Percentiles rank a stretch among this genome's conserved stretches.
Conservation (phyloP, 2,113 vertebrate species). For the Erythrocercus mccallii region DNA sequence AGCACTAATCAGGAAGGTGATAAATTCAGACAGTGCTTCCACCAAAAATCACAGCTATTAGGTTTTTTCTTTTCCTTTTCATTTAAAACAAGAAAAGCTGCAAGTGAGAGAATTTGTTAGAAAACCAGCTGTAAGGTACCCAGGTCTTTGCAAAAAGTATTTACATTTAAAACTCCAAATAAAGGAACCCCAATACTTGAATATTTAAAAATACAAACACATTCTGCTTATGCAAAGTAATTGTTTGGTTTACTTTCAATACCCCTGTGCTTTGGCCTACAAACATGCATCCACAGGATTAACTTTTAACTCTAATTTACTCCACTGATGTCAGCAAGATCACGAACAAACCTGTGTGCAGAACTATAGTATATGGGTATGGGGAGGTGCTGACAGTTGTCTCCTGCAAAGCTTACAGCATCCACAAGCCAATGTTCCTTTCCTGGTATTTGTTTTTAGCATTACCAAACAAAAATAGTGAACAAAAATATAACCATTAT, state of each 20-base stretch:
- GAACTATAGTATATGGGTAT: background rate
- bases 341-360: background rate
- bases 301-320: background rate
- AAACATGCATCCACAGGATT: background rate
- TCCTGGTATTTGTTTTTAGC: background rate
- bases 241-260: background rate
- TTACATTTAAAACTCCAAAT: background rate
- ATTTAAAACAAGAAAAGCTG: background rate
- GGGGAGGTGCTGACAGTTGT: background rate
- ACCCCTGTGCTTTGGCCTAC: background rate
- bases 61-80: fast-evolving
- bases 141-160: background rate
- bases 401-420: background rate
- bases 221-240: background rate
- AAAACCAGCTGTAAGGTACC: background rate
- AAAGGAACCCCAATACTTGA: background rate
- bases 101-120: background rate
- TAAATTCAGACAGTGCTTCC: background rate
- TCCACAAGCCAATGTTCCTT: background rate
- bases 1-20: background rate
- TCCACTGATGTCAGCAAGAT: background rate
- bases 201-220: background rate
- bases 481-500: background rate
- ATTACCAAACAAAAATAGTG: background rate
- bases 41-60: background rate